Evolutionary conservation across 2,797 vertebrate species (phyloP).

Genomic region (Pantherophis vulpinus): DNA sequence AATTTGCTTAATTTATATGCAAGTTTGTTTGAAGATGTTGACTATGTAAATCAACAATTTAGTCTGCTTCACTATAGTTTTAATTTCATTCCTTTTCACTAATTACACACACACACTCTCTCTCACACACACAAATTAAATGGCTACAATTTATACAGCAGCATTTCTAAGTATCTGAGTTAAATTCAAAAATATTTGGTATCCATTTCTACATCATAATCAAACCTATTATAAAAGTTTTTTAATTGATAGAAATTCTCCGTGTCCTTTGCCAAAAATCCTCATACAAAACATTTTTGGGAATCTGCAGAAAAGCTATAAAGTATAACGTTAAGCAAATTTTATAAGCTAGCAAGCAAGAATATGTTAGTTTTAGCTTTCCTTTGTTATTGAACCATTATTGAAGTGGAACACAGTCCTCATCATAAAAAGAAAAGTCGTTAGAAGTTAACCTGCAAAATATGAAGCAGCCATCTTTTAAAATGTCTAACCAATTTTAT

Average conservation of each 20-base stretch:
- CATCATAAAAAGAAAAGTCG: background rate
- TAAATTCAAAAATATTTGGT: conserved; percentile 40
- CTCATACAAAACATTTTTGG: background rate
- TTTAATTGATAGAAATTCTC: conserved; percentile 1
- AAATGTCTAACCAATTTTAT: background rate
- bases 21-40: conserved; percentile 81
- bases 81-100: conserved; percentile 67
- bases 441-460: background rate
- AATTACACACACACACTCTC: conserved; percentile 45
- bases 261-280: conserved; percentile 14
- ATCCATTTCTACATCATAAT: conserved; percentile 18
- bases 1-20: conserved; percentile 87
- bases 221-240: conserved; percentile 37
- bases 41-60: conserved; percentile 81
- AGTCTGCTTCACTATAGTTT: conserved; percentile 69
- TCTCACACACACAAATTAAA: conserved; percentile 34
- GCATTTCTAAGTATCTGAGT: conserved; percentile 57
- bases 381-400: background rate
- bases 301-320: background rate
- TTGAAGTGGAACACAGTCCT: background rate
- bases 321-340: background rate
- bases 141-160: conserved; percentile 56
- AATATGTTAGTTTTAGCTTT: background rate
- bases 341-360: background rate
- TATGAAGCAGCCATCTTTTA: background rate